A percentile compares a stretch with the other conserved stretches of the same genome.
Evolutionary conservation across 2,797 vertebrate species (phyloP).

Genomic region (Peromyscus melanophrys): DNA sequence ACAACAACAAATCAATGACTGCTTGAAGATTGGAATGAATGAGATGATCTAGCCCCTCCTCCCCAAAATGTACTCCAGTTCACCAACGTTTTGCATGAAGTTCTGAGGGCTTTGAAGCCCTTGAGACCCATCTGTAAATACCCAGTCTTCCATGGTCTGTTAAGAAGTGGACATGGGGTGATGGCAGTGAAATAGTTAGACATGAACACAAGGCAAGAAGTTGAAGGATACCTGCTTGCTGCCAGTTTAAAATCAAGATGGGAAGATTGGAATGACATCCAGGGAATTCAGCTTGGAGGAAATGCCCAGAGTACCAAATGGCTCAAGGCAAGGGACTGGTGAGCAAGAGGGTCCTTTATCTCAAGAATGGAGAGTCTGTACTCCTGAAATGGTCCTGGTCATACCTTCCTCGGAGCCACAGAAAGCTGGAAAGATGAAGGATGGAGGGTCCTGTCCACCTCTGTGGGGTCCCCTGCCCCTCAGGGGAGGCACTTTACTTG

Average conservation of each 20-base stretch:
- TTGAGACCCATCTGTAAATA: not conserved
- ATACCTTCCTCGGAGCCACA: not conserved
- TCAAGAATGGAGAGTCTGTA: not conserved
- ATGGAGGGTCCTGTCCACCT: not conserved
- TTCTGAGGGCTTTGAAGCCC: not conserved
- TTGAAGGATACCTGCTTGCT: not conserved
- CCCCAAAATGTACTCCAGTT: not conserved
- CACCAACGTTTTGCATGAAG: not conserved
- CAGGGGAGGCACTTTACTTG: not conserved
- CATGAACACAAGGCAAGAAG: not conserved
- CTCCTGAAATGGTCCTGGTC: not conserved
- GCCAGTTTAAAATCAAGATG: not conserved
- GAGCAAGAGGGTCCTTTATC: not conserved
- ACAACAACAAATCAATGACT: not conserved
- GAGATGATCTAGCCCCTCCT: not conserved
- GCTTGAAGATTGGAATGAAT: not conserved
- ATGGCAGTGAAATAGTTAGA: not conserved
- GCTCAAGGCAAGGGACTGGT: not conserved
- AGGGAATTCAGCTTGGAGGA: not conserved
- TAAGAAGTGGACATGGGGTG: not conserved
- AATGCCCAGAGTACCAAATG: not conserved
- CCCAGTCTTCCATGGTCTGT: not conserved
- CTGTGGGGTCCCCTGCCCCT: not conserved
- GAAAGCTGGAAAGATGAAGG: not conserved
- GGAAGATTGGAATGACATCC: not conserved